phyloP scores from a whole-genome alignment of 2,797 vertebrate genomes.

The Rhodeus uyekii region DNA sequence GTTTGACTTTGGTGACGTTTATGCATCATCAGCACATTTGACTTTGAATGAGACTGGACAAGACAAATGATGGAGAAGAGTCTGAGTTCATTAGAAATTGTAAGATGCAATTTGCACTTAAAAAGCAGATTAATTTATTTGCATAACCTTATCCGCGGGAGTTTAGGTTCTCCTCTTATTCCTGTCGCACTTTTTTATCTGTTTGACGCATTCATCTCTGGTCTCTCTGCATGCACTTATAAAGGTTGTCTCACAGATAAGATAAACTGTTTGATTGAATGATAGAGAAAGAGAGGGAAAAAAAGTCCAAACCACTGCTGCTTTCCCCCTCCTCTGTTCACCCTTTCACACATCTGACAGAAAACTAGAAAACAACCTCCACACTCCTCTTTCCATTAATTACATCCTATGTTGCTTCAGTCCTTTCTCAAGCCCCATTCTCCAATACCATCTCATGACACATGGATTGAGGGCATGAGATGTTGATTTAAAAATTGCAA shows the following conservation, averaged over 20 bases:
- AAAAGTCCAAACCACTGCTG: slow-evolving; percentile 72
- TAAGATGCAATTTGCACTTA: neutral
- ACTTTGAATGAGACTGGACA: neutral
- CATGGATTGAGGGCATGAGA: neutral
- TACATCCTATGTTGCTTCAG: slow-evolving; percentile 33
- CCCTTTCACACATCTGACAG: slow-evolving; percentile 65
- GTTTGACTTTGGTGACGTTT: no score
- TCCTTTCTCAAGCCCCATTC: neutral
- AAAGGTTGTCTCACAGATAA: slow-evolving; percentile 27
- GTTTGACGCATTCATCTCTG: slow-evolving; percentile 18
- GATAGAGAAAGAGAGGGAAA: slow-evolving; percentile 49
- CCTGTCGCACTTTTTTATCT: slow-evolving; percentile 39
- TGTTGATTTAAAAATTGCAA: neutral
- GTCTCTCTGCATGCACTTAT: slow-evolving; percentile 46
- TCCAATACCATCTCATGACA: neutral
- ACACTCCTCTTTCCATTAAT: slow-evolving; percentile 61
- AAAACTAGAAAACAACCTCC: slow-evolving; percentile 71
- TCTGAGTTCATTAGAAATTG: neutral
- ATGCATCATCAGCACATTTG: neutral
- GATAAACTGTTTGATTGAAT: slow-evolving; percentile 42
- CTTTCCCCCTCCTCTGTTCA: slow-evolving; percentile 78
- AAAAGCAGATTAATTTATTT: neutral
- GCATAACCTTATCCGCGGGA: neutral
- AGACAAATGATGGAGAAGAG: neutral
- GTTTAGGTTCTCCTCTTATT: slow-evolving; percentile 5